A percentile compares a stretch with the other conserved stretches of the same genome.
phyloP scores from a whole-genome alignment of 2,888 invertebrate species.

The Dryomyza anilis region DNA sequence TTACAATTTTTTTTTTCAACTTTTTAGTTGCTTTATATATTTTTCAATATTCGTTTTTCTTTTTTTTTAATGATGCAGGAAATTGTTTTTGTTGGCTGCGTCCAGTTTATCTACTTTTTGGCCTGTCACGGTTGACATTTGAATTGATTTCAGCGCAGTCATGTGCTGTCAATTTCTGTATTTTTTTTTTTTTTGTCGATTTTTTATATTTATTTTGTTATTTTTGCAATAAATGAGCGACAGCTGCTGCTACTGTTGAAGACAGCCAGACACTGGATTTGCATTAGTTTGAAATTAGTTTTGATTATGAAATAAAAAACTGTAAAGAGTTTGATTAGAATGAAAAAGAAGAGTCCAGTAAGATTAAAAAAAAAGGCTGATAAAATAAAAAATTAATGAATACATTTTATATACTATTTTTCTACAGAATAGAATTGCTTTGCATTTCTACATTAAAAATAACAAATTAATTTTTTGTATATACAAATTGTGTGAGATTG shows the following conservation, averaged over 20 bases:
- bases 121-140: conserved; percentile 1
- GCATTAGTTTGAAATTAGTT: background rate
- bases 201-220: no score
- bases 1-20: background rate
- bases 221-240: background rate
- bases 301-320: no score
- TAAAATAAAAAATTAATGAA: background rate
- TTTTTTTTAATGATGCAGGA: conserved; percentile 8
- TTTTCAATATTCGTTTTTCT: background rate
- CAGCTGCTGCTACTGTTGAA: no score
- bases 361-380: background rate
- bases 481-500: no score
- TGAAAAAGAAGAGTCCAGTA: no score
- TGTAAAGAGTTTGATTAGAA: no score
- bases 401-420: no score
- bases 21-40: no score
- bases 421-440: no score
- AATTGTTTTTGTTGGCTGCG: conserved; percentile 14
- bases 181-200: background rate
- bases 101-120: no score
- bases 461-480: no score
- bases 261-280: background rate
- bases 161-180: conserved; percentile 8
- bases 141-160: background rate
- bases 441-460: no score